Evolutionary conservation across 2,888 invertebrate genomes (phyloP), one percentile per base, ranked within the genome.

Genomic region (Xylota sylvarum): DNA sequence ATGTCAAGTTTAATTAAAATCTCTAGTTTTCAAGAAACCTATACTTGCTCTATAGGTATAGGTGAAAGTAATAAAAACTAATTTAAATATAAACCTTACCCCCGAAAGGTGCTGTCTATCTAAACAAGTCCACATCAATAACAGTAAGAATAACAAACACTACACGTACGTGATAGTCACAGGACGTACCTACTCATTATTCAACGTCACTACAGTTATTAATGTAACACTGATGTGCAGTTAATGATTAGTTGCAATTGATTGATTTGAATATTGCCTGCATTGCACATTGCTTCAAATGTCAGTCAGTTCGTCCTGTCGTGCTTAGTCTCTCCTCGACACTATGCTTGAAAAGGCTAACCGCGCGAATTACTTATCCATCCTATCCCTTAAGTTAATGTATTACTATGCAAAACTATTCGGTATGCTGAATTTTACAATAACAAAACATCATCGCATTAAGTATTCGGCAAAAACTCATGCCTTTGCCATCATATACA

Each of bases 341-440:
- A 78, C 19, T 10, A 78, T 78, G 77, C 5, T 67, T 17, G 32
- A 40, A 5, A 35, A 43, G 56, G n/a, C 27, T n/a, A 12, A 32
- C 30, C 56, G 55, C 3, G 46, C 6, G 9, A 48, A 56, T 17
- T 17, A 5, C 35, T n/a, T 35, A 10, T 56, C 55, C 0, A n/a
- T 37, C 3, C n/a, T 70, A 9, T 64, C 6, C 1, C 55, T 79
- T 1, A 79, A 56, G 30, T 7, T 79, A 0, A 48, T 79, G 55
- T 72, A 79, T 23, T 72, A 64, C 17, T 79, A 64, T 35, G 55
- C 62, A 9, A 79, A 64, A 32, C 6, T 64, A 5, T 37, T 72
- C 5, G 78, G 78, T 23, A 37, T 79, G 37, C 46, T 64, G 37
- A 30, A 64, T 10, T 79, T 79, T 17, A 27, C 32, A 35, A 46